Evolutionary conservation across 2,797 vertebrate species (phyloP), one percentile per base, ranked within the genome.

Genomic region (Falco concolor): DNA sequence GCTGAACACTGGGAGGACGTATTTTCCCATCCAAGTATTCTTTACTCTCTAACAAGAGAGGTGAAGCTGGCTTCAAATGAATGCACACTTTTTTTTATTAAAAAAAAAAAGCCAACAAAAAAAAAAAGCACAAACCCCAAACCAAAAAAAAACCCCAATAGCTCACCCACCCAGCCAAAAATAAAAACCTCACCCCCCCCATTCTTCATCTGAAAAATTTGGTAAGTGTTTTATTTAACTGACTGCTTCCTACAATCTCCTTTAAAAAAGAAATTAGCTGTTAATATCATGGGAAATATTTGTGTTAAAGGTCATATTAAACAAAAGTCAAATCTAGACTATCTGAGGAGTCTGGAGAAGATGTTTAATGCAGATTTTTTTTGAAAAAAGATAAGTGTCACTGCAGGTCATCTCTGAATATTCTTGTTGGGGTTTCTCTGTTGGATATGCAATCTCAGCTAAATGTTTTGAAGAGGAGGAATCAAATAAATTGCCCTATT

Each of bases 401-500:
- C 77, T 79, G 90, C 73, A 95, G 96, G 96, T 97, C 96, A 97
- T 95, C 87, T 90, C 92, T 97, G 95, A 97, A 97, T 97, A 96
- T 97, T 97, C 91, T 95, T 97, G 82, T 95, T 92, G 93, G 95
- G 92, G 69, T 97, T 96, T 97, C 95, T 96, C 97, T 97, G 96
- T 97, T 96, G 97, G 97, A 97, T 97, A 96, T 98, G 97, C 98
- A 98, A 97, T 98, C 97, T 98, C 97, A 98, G 98, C 97, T 98
- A 98, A 98, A 98, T 97, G 96, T 98, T 98, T 98, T 97, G 97
- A 98, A 98, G 96, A 97, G 93, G 96, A 98, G 90, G 95, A 97
- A 98, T 98, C 97, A 98, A 98, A 98, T 97, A 98, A 98, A 98
- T 98, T 98, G 98, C 97, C 97, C 96, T 98, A 97, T 98, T 98